Conservation (phyloP, 2,888 invertebrate genomes). For the Troglohyphantes excavatus region DNA sequence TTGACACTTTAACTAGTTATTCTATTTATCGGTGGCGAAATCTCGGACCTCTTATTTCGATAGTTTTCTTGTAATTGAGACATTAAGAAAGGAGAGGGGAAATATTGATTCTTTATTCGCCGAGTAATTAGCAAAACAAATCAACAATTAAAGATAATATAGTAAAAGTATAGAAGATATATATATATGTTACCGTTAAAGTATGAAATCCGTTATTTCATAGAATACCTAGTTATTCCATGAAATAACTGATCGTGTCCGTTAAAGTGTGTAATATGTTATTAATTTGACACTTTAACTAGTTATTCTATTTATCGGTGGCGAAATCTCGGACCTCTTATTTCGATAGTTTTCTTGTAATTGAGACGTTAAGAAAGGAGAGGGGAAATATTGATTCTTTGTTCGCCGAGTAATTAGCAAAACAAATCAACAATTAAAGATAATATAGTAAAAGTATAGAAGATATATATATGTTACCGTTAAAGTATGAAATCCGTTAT, state of each 20-base stretch:
- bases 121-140: not conserved
- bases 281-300: slow-evolving; percentile 70
- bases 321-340: slow-evolving; percentile 8
- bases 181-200: too few species aligned
- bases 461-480: too few species aligned
- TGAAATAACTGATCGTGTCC: slow-evolving; percentile 74
- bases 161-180: too few species aligned
- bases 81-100: not conserved
- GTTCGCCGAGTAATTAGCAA: not conserved
- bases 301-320: slow-evolving; percentile 57
- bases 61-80: not conserved
- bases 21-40: slow-evolving; percentile 34
- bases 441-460: not conserved
- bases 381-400: not conserved
- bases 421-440: not conserved
- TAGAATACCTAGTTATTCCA: slow-evolving; percentile 72
- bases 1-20: slow-evolving; percentile 71
- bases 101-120: not conserved
- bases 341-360: not conserved
- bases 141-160: not conserved
- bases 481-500: too few species aligned
- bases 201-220: too few species aligned
- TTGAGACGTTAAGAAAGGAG: not conserved
- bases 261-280: slow-evolving; percentile 73
- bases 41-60: slow-evolving; percentile 9